These are phyloP conservation scores for Trichogramma pretiosum DNA, from an alignment of 1,140 invertebrate genomes.

Conservation along the genomic window DNA sequence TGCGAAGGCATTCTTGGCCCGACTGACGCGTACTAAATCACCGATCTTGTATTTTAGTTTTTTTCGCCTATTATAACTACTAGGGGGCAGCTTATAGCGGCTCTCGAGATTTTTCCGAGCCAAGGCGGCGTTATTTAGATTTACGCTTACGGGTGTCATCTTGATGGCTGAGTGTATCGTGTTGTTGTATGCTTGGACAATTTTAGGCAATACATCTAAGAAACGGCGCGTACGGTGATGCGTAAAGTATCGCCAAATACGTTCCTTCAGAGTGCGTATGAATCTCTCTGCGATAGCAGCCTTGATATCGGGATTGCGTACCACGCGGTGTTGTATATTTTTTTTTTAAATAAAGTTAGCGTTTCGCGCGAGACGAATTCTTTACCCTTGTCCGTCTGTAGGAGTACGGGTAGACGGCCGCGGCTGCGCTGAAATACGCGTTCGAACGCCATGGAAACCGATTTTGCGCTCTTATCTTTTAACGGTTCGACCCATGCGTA, in stretches of 20 bases:
- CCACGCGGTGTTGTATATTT: constrained; percentile 16
- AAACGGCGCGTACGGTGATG: background rate
- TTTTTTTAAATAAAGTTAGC: constrained; percentile 16
- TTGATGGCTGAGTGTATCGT: constrained; percentile 11
- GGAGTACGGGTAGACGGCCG: background rate
- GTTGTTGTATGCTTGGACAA: constrained; percentile 13
- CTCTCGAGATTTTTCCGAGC: constrained; percentile 7
- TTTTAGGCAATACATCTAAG: background rate
- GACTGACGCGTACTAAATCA: background rate
- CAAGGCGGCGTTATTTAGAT: constrained; percentile 2
- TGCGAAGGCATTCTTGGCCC: background rate
- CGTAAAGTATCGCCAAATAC: constrained; percentile 24
- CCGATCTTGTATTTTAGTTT: too few species aligned
- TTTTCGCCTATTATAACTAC: background rate
- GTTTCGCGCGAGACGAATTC: constrained; percentile 15
- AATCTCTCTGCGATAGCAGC: constrained; percentile 20
- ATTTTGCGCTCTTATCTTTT: constrained; percentile 30
- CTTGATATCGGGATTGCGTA: constrained; percentile 20
- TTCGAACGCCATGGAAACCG: constrained; percentile 11
- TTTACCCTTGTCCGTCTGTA: constrained; percentile 21
- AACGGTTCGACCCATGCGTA: constrained; percentile 31
- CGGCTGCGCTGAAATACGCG: constrained; percentile 8
- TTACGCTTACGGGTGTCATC: constrained; percentile 8
- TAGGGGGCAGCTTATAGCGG: constrained; percentile 11
- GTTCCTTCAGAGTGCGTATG: constrained; percentile 23